Evolutionary conservation across 2,797 vertebrate species (phyloP).

Genomic region (Sylvilagus floridanus): DNA sequence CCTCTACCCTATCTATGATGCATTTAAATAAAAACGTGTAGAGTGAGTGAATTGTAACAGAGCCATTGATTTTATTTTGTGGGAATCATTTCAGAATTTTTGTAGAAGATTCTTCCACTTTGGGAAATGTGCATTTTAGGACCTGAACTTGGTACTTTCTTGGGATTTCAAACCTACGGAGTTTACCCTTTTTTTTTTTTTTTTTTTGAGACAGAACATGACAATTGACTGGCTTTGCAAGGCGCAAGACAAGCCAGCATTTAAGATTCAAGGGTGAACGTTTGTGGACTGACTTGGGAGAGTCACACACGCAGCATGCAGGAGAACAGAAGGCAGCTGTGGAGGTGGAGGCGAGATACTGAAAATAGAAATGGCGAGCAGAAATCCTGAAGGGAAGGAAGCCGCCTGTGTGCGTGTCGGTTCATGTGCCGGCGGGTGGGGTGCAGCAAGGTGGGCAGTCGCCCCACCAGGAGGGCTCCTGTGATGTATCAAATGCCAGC

Average conservation of each 20-base stretch:
- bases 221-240: not conserved
- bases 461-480: slow-evolving; percentile 88
- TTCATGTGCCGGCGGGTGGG: slow-evolving; percentile 62
- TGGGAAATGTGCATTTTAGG: not conserved
- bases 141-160: not conserved
- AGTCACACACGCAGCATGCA: not conserved
- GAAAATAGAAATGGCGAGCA: slow-evolving; percentile 66
- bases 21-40: not conserved
- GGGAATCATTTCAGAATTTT: not conserved
- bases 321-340: not conserved
- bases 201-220: not conserved
- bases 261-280: not conserved
- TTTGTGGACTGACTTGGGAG: not conserved
- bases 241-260: not conserved
- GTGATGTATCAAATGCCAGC: slow-evolving; percentile 96
- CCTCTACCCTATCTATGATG: not conserved
- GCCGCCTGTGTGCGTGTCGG: slow-evolving; percentile 16
- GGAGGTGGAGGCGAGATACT: not conserved
- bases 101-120: not conserved
- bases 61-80: not conserved
- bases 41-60: no score
- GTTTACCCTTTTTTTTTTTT: not conserved
- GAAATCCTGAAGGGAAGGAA: slow-evolving; percentile 41
- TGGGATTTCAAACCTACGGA: not conserved
- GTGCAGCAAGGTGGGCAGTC: slow-evolving; percentile 79